Evolutionary conservation across 1,140 invertebrate genomes (phyloP).

Genomic region (Stegodyphus dumicola): DNA sequence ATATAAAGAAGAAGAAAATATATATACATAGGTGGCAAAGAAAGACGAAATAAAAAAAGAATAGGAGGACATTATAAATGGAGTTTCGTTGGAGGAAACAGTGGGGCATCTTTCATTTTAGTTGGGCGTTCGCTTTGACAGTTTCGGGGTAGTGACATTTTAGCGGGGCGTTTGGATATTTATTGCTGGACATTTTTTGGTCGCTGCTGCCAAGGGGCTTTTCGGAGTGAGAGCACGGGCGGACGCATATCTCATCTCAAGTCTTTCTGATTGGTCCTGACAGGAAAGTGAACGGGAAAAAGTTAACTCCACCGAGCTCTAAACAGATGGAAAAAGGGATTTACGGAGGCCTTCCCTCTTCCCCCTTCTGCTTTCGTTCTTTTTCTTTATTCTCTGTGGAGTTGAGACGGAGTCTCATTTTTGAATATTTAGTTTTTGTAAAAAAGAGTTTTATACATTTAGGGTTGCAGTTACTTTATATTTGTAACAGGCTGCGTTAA

Average conservation of each 20-base stretch:
- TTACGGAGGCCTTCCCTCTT: slow-evolving; percentile 1
- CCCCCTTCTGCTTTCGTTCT: not conserved
- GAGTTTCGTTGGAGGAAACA: slow-evolving; percentile 56
- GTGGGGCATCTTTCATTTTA: slow-evolving; percentile 57
- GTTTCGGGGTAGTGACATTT: slow-evolving; percentile 57
- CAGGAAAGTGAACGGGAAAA: slow-evolving; percentile 38
- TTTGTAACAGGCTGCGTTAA: not conserved
- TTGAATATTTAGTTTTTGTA: slow-evolving; percentile 46
- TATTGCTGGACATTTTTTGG: slow-evolving; percentile 61
- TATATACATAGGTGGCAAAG: slow-evolving; percentile 48
- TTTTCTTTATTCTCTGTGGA: slow-evolving; percentile 12
- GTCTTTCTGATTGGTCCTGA: slow-evolving; percentile 58
- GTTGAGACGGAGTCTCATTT: slow-evolving; percentile 22
- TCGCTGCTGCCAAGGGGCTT: slow-evolving; percentile 54
- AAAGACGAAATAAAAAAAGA: slow-evolving; percentile 10
- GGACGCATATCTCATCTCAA: slow-evolving; percentile 50
- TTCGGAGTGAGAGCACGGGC: slow-evolving; percentile 51
- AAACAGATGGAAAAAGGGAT: slow-evolving; percentile 54
- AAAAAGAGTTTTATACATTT: not conserved
- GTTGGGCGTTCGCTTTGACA: slow-evolving; percentile 55
- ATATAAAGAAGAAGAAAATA: slow-evolving; percentile 43
- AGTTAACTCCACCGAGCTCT: slow-evolving; percentile 29
- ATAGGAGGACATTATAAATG: slow-evolving; percentile 58
- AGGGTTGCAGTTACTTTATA: not conserved
- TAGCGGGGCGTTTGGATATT: slow-evolving; percentile 59